Base-by-base conservation (phyloP, 2,888 invertebrate genomes). In the Troides helena region DNA sequence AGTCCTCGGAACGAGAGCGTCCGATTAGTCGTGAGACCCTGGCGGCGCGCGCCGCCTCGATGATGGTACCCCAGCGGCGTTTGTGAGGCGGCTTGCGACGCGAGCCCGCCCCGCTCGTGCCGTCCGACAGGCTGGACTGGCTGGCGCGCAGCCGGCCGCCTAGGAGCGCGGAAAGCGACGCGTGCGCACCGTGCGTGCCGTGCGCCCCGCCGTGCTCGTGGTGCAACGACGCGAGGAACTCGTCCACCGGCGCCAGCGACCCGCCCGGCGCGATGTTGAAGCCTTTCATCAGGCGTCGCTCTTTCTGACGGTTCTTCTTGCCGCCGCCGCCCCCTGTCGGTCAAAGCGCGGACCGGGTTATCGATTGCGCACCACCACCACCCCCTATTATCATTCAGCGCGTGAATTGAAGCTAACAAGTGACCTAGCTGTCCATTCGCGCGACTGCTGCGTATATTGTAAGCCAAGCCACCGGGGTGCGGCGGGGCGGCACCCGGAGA, bases 251-350 rank as follows among this genome's bases (percentile, higher is more conserved):
- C 67, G 96, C 95, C 75, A 96, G 88, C 73, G 93, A 87, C 30
- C 93, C 93, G 71, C 94, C 92, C 50, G 96, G 96, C 21, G 95
- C 96, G 76, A 98, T 97, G 91, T 98, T 98, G 94, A 98, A 98
- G 21, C 97, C 98, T 87, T 98, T 98, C 97, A 98, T 98, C 69
- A 98, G 93, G 1, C 98, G 95, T 0, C 98, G 94, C 86, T 98
- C 98, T 87, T 98, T 97, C 86, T 98, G 98, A 0, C 98, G 95
- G 85, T 98, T 98, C 91, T 98, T 98, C 89, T 98, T 98, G 69
- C 98, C 98, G 74, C 98, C 97, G 73, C 97, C 96, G 81, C 96
- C 97, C 25, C 92, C 90, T 90, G 80, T 5, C 18, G 39, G 39
- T 7, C 39, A 10, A 39, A 39, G 39, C 39, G 39, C 39, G 39